Evolutionary conservation across 2,113 vertebrate species (phyloP), one percentile per base, ranked within the genome.

Genomic region (Vicugna pacos): DNA sequence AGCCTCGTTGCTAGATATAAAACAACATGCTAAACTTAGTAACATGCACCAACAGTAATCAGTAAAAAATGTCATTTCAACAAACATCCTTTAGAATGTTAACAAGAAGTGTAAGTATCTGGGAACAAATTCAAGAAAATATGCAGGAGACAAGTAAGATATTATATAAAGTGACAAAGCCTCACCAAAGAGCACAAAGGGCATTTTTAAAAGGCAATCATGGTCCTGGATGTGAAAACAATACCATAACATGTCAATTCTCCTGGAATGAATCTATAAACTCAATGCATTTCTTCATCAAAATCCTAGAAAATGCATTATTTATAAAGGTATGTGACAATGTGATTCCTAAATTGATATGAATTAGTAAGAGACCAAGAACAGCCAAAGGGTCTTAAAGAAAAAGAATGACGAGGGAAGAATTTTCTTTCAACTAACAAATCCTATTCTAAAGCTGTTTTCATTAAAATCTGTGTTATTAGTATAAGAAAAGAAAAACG

Each of bases 161-260:
- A 94, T 64, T 82, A 89, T 15, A 89, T 73, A 85, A 84, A 85
- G 38, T 92, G 67, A 67, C 46, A 35, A 83, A 92, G 56, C 35
- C 7, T 94, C 50, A 81, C 32, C 67, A 80, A 88, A 80, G n/a
- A 48, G 38, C 6, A 88, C 17, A 88, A 67, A 62, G 83, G 28
- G 0, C 26, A 88, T 93, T 95, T 91, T 77, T 7, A 85, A 69
- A 95, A 93, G 67, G 48, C 13, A 90, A 76, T 13, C 73, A 67
- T 46, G 14, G 76, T 83, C 46, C 38, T 95, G 48, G 73, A 65
- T 67, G 48, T 72, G 30, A 86, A 89, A 2, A 50, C 75, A 82
- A 70, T 56, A 8, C 7, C 12, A 48, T 6, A 64, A 75, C 2
- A 64, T 48, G 62, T 82, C 28, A 72, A 30, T 93, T 54, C 19